Conservation (phyloP, 2,888 invertebrate species). For the Ptychoptera contaminata region DNA sequence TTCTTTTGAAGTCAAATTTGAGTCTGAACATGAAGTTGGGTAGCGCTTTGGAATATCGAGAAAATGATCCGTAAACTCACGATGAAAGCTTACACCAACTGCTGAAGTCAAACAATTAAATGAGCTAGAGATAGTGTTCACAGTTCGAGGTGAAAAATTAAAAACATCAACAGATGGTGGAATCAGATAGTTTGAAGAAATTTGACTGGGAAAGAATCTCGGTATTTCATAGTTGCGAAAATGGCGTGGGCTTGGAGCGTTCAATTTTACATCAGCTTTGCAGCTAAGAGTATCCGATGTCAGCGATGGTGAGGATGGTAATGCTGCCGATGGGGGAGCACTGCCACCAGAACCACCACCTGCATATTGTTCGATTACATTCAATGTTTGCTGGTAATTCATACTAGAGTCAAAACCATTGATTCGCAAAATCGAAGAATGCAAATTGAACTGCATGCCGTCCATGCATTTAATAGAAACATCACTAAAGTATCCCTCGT, state of each 20-base stretch:
- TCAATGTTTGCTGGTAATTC: constrained; percentile 28
- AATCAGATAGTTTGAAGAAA: constrained; percentile 15
- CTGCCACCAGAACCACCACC: too few relatives aligned
- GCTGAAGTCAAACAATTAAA: constrained; percentile 20
- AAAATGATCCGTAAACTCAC: not conserved
- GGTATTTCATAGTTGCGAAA: constrained; percentile 2
- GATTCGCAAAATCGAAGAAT: constrained; percentile 39
- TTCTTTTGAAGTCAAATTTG: constrained; percentile 22
- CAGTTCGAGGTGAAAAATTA: constrained; percentile 13
- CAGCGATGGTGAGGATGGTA: not conserved
- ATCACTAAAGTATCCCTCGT: constrained; percentile 50
- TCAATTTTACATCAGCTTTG: not conserved
- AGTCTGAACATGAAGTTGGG: constrained; percentile 23
- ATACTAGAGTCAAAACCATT: constrained; percentile 36
- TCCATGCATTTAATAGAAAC: constrained; percentile 23
- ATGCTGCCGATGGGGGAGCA: too few relatives aligned
- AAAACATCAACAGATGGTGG: constrained; percentile 16
- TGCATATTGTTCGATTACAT: not conserved
- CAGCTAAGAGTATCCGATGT: not conserved
- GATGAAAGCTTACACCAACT: not conserved
- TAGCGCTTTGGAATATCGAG: constrained; percentile 7
- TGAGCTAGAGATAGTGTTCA: constrained; percentile 21
- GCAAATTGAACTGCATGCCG: constrained; percentile 33
- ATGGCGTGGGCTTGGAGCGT: not conserved
- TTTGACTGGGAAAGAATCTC: not conserved